Evolutionary conservation across 2,797 vertebrate genomes (phyloP).

Genomic region (Forpus xanthops): DNA sequence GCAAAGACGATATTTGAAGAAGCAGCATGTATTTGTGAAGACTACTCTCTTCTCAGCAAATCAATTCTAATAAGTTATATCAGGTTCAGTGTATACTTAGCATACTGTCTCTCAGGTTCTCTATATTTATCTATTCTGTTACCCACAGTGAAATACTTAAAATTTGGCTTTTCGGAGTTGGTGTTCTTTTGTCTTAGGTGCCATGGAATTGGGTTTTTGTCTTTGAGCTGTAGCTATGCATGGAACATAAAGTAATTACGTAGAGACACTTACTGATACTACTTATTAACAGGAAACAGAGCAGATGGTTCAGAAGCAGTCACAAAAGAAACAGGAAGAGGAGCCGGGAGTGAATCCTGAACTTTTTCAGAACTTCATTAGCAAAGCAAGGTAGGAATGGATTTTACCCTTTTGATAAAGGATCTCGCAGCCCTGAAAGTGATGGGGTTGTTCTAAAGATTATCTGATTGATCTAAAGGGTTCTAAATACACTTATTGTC

Average conservation of each 20-base stretch:
- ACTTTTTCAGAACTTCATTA: constrained; percentile 89
- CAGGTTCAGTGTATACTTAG: not conserved
- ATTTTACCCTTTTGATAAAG: not conserved
- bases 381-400: constrained; percentile 84
- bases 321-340: constrained; percentile 78
- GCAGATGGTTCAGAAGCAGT: constrained; percentile 81
- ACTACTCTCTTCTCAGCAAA: not conserved
- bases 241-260: not conserved
- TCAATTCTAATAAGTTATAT: not conserved
- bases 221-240: not conserved
- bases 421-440: not conserved
- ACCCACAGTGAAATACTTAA: not conserved
- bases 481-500: not conserved
- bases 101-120: not conserved
- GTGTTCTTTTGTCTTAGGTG: not conserved
- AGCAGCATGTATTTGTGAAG: not conserved
- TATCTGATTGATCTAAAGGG: not conserved
- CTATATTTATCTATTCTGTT: not conserved
- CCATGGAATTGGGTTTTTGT: not conserved
- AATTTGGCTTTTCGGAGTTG: not conserved
- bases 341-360: constrained; percentile 82
- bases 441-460: not conserved
- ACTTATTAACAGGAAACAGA: constrained; percentile 87
- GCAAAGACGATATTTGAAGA: not conserved
- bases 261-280: not conserved